A percentile compares a stretch with the other conserved stretches of the same genome.
Evolutionary conservation across 92 coral and sea anemone species (phyloP).

Genomic region (Phenganax subtilis): DNA sequence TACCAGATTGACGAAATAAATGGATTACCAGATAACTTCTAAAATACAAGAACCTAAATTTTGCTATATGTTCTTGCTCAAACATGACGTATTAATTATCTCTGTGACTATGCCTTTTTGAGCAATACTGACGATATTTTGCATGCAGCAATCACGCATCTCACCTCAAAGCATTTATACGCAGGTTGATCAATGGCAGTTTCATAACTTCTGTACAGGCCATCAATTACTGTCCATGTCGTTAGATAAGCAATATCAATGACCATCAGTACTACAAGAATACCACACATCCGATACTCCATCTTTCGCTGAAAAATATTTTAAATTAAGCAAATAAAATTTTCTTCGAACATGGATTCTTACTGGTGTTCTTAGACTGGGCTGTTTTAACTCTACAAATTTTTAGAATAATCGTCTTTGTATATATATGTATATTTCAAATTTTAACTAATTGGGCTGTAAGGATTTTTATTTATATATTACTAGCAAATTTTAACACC

Average conservation of each 20-base stretch:
- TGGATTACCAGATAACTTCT: constrained; percentile 82
- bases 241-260: constrained; percentile 69
- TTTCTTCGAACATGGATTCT: no score
- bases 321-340: no score
- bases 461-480: background rate
- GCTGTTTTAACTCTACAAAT: no score
- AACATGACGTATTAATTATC: background rate
- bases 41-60: constrained; percentile 7
- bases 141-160: background rate
- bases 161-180: constrained; percentile 78
- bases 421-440: background rate
- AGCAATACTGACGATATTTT: no score
- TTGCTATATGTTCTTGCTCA: no score
- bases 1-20: constrained; percentile 60
- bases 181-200: constrained; percentile 67
- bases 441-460: background rate
- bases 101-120: background rate
- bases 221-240: constrained; percentile 77
- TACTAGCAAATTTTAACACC: background rate
- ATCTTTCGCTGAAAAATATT: constrained; percentile 46
- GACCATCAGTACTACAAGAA: constrained; percentile 52
- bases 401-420: no score
- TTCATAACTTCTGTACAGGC: constrained; percentile 58
- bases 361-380: no score
- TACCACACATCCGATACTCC: constrained; percentile 69